Percentiles rank a stretch among this genome's conserved stretches.
These are phyloP conservation scores for Anhinga anhinga DNA, from an alignment of 2,113 vertebrate genomes.

Conservation along the genomic window DNA sequence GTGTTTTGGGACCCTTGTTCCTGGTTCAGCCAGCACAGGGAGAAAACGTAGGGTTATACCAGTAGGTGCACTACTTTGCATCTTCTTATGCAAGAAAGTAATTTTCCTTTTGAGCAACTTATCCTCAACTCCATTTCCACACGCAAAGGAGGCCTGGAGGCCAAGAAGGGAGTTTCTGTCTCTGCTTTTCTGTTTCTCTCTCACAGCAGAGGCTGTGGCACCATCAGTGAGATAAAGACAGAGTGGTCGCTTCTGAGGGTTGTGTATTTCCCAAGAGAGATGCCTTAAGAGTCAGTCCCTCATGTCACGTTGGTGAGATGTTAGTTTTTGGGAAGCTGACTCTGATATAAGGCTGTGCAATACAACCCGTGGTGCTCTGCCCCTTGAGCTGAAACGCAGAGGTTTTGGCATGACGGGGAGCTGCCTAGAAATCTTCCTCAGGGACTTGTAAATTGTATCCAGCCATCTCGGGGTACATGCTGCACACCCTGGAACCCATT, in stretches of 20 bases:
- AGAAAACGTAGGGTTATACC: rapidly evolving
- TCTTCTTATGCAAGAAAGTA: neutral
- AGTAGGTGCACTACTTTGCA: neutral
- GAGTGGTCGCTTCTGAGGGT: rapidly evolving
- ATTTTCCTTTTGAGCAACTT: neutral
- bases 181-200: neutral
- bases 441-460: neutral
- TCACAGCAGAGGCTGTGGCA: neutral
- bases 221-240: neutral
- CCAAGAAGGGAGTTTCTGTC: neutral
- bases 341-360: neutral
- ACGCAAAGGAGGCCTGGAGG: neutral
- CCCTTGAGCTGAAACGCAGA: neutral
- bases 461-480: neutral
- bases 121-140: neutral
- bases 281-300: neutral
- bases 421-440: neutral
- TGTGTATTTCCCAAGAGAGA: neutral
- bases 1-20: neutral
- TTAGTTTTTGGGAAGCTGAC: neutral
- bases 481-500: neutral
- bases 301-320: rapidly evolving
- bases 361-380: rapidly evolving
- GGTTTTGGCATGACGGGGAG: neutral
- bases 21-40: neutral